Percentiles rank a stretch among this genome's conserved stretches.
These are phyloP conservation scores for Callionymus lyra DNA, from an alignment of 2,113 vertebrate genomes.

Conservation along the genomic window DNA sequence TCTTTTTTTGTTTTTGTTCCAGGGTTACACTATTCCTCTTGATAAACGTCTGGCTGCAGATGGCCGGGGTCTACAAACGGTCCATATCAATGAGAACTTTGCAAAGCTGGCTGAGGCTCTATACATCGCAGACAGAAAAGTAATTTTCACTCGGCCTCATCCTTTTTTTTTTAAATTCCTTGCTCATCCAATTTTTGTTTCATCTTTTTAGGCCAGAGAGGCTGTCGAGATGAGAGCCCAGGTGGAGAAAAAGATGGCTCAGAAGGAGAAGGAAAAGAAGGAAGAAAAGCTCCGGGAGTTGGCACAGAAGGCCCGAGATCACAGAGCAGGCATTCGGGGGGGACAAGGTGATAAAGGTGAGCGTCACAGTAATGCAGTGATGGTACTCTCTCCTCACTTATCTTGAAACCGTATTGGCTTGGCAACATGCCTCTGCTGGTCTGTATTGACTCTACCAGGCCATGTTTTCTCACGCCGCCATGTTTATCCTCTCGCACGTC, in stretches of 20 bases:
- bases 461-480: not conserved
- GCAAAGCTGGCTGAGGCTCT: constrained; percentile 94
- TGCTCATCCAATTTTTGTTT: not conserved
- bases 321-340: constrained; percentile 93
- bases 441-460: too few relatives aligned
- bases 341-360: constrained; percentile 89
- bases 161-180: not conserved
- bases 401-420: too few relatives aligned
- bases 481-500: not conserved
- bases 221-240: constrained; percentile 98
- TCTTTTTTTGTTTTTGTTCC: constrained; percentile 1
- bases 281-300: constrained; percentile 94
- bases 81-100: constrained; percentile 98
- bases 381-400: too few relatives aligned
- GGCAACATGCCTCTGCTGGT: too few relatives aligned
- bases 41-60: constrained; percentile 96
- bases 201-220: constrained; percentile 78
- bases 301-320: constrained; percentile 92
- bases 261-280: constrained; percentile 97
- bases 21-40: constrained; percentile 97
- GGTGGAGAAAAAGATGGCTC: constrained; percentile 98
- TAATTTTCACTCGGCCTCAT: constrained; percentile 22
- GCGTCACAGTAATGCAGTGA: not conserved
- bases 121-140: constrained; percentile 97
- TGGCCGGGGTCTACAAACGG: constrained; percentile 89